These are phyloP conservation scores for Sesia bembeciformis DNA, from an alignment of 2,888 invertebrate genomes.

Conservation along the genomic window DNA sequence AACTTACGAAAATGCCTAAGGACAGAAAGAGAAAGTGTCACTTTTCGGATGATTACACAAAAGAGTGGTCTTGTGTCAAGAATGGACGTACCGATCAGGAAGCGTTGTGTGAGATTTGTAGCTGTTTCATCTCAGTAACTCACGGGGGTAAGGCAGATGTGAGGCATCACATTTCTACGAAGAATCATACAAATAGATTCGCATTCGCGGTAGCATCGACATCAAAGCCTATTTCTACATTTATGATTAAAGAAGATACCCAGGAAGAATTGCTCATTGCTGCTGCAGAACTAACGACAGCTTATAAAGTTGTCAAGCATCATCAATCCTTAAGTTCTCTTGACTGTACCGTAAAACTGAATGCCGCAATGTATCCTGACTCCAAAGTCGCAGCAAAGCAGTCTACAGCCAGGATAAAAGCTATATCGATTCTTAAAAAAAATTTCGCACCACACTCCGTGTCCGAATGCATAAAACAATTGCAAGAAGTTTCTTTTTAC, in stretches of 20 bases:
- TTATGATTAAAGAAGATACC: background rate
- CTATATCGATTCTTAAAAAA: too few relatives aligned
- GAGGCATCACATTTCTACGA: background rate
- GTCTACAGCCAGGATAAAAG: too few relatives aligned
- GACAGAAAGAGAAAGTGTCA: too few relatives aligned
- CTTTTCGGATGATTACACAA: too few relatives aligned
- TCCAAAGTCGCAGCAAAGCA: too few relatives aligned
- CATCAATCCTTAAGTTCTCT: background rate
- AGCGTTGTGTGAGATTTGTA: background rate
- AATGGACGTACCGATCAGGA: background rate
- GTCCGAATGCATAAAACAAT: too few relatives aligned
- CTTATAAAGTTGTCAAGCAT: background rate
- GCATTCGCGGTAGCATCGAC: background rate
- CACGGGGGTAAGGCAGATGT: background rate
- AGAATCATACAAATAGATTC: background rate
- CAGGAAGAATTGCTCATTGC: background rate
- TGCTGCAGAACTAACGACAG: background rate
- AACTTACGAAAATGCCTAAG: too few relatives aligned
- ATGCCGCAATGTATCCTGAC: too few relatives aligned
- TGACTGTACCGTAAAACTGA: too few relatives aligned
- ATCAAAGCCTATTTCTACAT: background rate
- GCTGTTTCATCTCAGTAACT: background rate
- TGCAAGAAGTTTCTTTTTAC: too few relatives aligned
- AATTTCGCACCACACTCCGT: too few relatives aligned
- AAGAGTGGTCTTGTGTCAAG: too few relatives aligned